phyloP scores from a whole-genome alignment of 2,113 vertebrate species.

The Mobula hypostoma region DNA sequence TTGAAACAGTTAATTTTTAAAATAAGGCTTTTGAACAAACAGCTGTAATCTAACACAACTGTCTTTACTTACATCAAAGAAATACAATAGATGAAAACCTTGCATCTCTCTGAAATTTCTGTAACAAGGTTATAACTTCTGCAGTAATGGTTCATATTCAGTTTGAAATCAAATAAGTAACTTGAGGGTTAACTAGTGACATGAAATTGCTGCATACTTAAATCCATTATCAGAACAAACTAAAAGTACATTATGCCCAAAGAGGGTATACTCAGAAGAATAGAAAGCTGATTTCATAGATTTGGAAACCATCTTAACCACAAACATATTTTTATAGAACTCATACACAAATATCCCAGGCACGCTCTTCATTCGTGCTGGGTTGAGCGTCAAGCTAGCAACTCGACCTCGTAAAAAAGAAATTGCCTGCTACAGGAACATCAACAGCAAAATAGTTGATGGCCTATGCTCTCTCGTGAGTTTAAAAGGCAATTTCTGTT shows the following conservation, averaged over 20 bases:
- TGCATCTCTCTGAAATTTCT: neutral
- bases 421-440: too few relatives aligned
- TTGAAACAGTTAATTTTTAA: neutral
- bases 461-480: too few relatives aligned
- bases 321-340: too few relatives aligned
- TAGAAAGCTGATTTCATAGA: neutral
- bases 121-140: neutral
- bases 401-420: too few relatives aligned
- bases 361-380: too few relatives aligned
- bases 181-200: neutral
- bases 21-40: conserved; percentile 38
- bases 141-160: neutral
- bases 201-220: neutral
- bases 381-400: too few relatives aligned
- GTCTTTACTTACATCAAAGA: neutral
- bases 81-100: neutral
- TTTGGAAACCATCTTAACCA: too few relatives aligned
- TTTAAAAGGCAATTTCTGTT: too few relatives aligned
- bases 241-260: neutral
- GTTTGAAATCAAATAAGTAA: neutral
- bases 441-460: too few relatives aligned
- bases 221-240: neutral
- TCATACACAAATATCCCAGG: too few relatives aligned
- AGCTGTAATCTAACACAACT: neutral
- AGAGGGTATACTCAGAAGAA: neutral